Evolutionary conservation across 35 echinoderm and acorn worm species (phyloP).

Genomic region (Amphiura filiformis): DNA sequence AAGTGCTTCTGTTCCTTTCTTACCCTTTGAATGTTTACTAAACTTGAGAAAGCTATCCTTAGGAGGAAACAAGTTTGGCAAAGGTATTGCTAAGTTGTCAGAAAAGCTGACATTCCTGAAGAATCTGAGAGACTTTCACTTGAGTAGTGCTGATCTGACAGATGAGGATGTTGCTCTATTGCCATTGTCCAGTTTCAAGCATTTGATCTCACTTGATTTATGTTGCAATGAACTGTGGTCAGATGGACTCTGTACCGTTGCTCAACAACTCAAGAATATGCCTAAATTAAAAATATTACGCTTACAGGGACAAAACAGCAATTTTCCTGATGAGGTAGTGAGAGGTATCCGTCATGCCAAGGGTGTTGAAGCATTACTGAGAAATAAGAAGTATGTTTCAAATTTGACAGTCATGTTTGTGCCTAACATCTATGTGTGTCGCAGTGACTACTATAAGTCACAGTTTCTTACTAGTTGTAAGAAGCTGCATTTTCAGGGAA

Average conservation of each 20-base stretch:
- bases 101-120: not conserved
- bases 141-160: not conserved
- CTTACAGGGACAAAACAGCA: not conserved
- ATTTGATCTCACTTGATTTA: not conserved
- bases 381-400: not conserved
- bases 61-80: not conserved
- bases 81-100: not conserved
- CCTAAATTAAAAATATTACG: not conserved
- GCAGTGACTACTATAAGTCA: too few relatives aligned
- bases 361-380: not conserved
- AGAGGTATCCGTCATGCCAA: not conserved
- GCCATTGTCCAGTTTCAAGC: not conserved
- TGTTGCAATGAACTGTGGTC: not conserved
- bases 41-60: not conserved
- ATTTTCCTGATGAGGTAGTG: too few relatives aligned
- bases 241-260: not conserved
- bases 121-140: not conserved
- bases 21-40: not conserved
- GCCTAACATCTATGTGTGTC: too few relatives aligned
- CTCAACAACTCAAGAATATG: not conserved
- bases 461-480: too few relatives aligned
- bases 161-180: not conserved
- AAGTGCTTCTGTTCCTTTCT: not conserved
- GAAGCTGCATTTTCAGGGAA: too few relatives aligned
- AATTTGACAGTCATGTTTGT: too few relatives aligned